Base-by-base conservation (phyloP, 2,113 vertebrate genomes). In the Macquaria australasica region DNA sequence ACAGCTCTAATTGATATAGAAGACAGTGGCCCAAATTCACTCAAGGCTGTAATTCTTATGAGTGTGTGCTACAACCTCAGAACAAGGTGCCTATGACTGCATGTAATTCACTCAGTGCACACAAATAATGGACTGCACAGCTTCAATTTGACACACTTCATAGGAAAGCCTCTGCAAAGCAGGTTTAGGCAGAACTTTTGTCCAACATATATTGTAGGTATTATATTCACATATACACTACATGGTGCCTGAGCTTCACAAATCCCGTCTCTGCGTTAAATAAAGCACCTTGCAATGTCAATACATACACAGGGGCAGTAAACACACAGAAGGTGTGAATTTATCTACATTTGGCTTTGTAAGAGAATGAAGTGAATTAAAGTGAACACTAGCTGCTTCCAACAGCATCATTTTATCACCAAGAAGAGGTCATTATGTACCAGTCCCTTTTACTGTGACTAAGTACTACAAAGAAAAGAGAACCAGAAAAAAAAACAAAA, bases 1-100 rank as follows among this genome's bases (percentile, higher is more conserved):
- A 70, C 31, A 58, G 48, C 83, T 79, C 73, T 92, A 94, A 93
- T 88, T 92, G 88, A 90, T 89, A 88, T 53, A 88, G 79, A 89
- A 64, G 87, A 90, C 89, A 81, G 76, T 58, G 78, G 81, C 51
- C 77, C 63, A 82, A 88, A 90, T 85, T 77, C 85, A 85, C 80
- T 79, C 64, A 81, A 75, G 89, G 87, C 88, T 89, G 70, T 73
- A 78, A 89, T 73, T 51, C 73, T 71, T 74, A 23, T 45, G 23
- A 86, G 70, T 82, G 80, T 85, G 74, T 81, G 82, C 53, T 72
- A 72, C 64, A 85, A 78, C 75, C 72, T 72, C 56, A 39, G 59
- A 48, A 68, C 0, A 25, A 85, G 56, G 70, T 58, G 50, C 67
- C 68, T 77, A 55, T 18, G 64, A 66, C 68, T 83, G 67, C 73